Conservation (phyloP, 2,888 invertebrate genomes). For the Thera britannica region DNA sequence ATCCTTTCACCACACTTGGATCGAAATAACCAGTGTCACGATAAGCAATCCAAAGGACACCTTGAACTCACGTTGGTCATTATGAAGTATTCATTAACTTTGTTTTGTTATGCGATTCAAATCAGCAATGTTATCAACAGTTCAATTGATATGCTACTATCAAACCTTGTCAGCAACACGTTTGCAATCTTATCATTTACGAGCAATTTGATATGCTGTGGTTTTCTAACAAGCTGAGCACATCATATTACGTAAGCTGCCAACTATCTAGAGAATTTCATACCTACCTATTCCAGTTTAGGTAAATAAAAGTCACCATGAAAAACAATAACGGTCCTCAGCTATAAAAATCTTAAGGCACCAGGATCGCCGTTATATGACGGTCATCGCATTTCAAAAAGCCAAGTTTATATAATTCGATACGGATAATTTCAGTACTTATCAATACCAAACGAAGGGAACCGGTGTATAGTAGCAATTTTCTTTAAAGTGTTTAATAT, state of each 20-base stretch:
- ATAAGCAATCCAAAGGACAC: too few relatives aligned
- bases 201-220: slow-evolving; percentile 39
- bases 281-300: too few relatives aligned
- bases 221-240: not conserved
- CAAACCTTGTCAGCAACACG: not conserved
- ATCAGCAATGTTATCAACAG: slow-evolving; percentile 15
- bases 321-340: too few relatives aligned
- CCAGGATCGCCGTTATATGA: not conserved
- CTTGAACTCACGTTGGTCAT: not conserved
- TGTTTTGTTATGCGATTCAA: not conserved
- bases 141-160: slow-evolving; percentile 25
- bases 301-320: too few relatives aligned
- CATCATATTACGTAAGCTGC: not conserved
- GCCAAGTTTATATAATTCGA: slow-evolving; percentile 5
- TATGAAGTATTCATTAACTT: not conserved
- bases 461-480: not conserved
- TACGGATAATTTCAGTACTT: slow-evolving; percentile 20
- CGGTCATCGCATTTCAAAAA: not conserved
- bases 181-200: slow-evolving; percentile 45
- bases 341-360: too few relatives aligned
- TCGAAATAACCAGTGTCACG: too few relatives aligned
- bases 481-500: slow-evolving; percentile 47
- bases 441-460: slow-evolving; percentile 19
- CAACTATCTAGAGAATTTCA: not conserved
- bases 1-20: too few relatives aligned